Evolutionary conservation across 2,797 vertebrate species (phyloP).

Genomic region (Gouania willdenowi): DNA sequence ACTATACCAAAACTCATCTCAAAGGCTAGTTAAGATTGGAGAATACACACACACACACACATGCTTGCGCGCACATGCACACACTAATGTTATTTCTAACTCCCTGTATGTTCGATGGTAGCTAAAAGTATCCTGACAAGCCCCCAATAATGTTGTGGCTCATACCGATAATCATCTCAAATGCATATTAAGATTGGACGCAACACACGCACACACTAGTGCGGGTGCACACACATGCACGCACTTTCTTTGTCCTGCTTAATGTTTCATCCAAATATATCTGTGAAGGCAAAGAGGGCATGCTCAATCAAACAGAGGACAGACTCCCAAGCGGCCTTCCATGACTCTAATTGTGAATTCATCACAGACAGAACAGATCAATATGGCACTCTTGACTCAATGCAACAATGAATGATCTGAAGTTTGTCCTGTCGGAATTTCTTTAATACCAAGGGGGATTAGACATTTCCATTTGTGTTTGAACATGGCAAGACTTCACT

Average conservation of each 20-base stretch:
- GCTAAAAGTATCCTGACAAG: too few species aligned
- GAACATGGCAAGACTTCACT: slow-evolving; percentile 32
- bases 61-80: background rate
- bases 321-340: slow-evolving; percentile 55
- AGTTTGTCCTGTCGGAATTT: slow-evolving; percentile 74
- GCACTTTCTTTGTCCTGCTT: slow-evolving; percentile 17
- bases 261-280: slow-evolving; percentile 52
- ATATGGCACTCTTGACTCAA: slow-evolving; percentile 64
- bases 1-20: too few species aligned
- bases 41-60: background rate
- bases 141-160: too few species aligned
- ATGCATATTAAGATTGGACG: too few species aligned
- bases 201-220: background rate
- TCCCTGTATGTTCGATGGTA: too few species aligned
- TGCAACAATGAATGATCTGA: slow-evolving; percentile 53
- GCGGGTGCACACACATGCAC: background rate
- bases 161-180: too few species aligned
- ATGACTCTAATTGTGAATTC: slow-evolving; percentile 73
- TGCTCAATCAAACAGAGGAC: slow-evolving; percentile 66
- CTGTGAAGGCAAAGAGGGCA: slow-evolving; percentile 48
- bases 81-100: too few species aligned
- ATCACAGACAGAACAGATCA: slow-evolving; percentile 71
- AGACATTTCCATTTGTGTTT: slow-evolving; percentile 58
- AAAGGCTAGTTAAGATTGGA: too few species aligned
- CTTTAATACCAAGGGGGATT: slow-evolving; percentile 57